Evolutionary conservation across 1,140 invertebrate species (phyloP).

Genomic region (Luehdorfia chinensis): DNA sequence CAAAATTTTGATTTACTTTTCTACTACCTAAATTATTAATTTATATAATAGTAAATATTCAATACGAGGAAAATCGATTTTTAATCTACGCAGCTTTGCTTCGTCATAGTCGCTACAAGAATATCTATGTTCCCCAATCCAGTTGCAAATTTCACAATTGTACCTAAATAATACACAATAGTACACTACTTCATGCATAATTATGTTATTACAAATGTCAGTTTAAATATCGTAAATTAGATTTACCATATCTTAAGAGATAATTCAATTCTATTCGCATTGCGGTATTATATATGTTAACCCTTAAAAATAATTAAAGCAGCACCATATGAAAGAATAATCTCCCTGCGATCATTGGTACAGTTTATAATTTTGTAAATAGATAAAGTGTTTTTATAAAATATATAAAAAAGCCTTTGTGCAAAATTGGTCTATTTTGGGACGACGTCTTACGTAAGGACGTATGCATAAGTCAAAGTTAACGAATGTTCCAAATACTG

Average conservation of each 20-base stretch:
- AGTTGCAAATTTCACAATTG: slow-evolving; percentile 25
- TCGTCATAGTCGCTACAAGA: slow-evolving; percentile 23
- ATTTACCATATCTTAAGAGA: slow-evolving; percentile 17
- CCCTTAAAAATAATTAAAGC: slow-evolving; percentile 31
- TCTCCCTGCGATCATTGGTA: slow-evolving; percentile 33
- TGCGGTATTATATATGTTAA: slow-evolving; percentile 33
- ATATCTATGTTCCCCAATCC: slow-evolving; percentile 47
- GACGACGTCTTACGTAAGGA: slow-evolving; percentile 29
- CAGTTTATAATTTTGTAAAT: slow-evolving; percentile 23
- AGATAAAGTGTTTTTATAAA: slow-evolving; percentile 25
- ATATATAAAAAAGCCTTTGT: slow-evolving; percentile 23
- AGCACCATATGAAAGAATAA: slow-evolving; percentile 37
- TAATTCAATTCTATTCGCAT: slow-evolving; percentile 52
- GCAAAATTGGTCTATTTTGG: slow-evolving; percentile 40
- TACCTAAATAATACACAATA: slow-evolving; percentile 8
- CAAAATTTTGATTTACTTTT: too few relatives aligned
- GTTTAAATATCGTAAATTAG: not conserved
- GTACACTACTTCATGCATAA: not conserved
- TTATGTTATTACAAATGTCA: slow-evolving; percentile 10
- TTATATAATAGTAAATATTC: too few relatives aligned
- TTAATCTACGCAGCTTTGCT: slow-evolving; percentile 12
- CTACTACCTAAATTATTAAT: too few relatives aligned
- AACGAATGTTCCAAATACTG: not conserved
- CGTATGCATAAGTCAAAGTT: slow-evolving; percentile 14
- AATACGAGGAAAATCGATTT: not conserved